Percentiles rank a stretch among this genome's conserved stretches.
phyloP scores from a whole-genome alignment of 2,888 invertebrate species.

The Anaspis maculata region DNA sequence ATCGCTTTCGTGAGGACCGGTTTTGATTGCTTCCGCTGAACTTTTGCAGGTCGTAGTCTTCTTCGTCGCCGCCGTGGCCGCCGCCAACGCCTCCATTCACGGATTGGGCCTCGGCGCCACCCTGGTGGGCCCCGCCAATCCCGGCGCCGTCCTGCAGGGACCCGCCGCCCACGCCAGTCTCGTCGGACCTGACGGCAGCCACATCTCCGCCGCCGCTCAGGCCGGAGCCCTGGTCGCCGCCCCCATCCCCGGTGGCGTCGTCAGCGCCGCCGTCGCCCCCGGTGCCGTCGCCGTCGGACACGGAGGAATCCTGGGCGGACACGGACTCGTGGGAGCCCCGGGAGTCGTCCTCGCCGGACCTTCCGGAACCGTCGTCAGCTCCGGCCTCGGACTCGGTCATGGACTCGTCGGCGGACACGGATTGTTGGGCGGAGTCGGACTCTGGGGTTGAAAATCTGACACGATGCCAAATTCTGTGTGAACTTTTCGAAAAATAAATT shows the following conservation, averaged over 20 bases:
- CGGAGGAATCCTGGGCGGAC: constrained; percentile 17
- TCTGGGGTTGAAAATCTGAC: no score
- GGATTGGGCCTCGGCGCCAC: constrained; percentile 23
- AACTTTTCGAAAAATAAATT: no score
- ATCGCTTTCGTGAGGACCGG: neutral
- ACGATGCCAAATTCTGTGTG: no score
- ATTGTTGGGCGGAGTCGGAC: constrained; percentile 5
- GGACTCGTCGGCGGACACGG: constrained; percentile 8
- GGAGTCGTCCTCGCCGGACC: neutral
- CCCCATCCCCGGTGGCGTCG: constrained; percentile 32
- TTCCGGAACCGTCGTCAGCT: neutral
- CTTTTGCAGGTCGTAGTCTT: constrained; percentile 22
- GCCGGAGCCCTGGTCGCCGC: constrained; percentile 38
- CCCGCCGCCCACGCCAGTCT: constrained; percentile 29
- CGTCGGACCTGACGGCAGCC: constrained; percentile 38
- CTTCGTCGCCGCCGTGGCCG: constrained; percentile 23
- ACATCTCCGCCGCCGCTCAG: constrained; percentile 42
- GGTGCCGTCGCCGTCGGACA: constrained; percentile 23
- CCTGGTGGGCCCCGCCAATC: constrained; percentile 30
- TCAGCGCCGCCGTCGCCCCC: constrained; percentile 31
- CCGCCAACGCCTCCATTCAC: constrained; percentile 27
- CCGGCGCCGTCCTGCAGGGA: constrained; percentile 30
- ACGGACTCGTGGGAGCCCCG: constrained; percentile 6
- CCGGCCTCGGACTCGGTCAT: constrained; percentile 6
- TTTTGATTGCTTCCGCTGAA: no score